Conservation (phyloP, 92 coral and sea anemone genomes). For the Phymanthus crucifer region DNA sequence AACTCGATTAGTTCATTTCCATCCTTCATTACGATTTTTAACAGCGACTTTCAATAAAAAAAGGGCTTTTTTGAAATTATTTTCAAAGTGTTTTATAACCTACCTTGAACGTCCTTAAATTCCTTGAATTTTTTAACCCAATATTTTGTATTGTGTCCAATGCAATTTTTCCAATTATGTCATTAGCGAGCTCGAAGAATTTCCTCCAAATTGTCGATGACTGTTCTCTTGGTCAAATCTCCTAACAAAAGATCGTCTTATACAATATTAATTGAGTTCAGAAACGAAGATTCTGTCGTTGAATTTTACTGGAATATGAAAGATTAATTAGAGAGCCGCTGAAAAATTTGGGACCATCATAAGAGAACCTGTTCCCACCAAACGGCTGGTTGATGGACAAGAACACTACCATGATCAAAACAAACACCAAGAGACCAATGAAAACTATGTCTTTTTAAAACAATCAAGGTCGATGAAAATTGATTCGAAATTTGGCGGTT, state of each 20-base stretch:
- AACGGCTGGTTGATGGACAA: conserved; percentile 31
- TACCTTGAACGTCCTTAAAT: background rate
- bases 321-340: conserved; percentile 54
- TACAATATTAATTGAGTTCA: conserved; percentile 32
- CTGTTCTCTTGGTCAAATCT: conserved; percentile 26
- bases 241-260: conserved; percentile 28
- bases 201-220: conserved; percentile 17
- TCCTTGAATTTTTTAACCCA: background rate
- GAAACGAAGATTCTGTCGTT: conserved; percentile 23
- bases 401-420: conserved; percentile 19
- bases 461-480: conserved; percentile 15
- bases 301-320: conserved; percentile 43
- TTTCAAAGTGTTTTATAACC: background rate
- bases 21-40: background rate
- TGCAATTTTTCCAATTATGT: conserved; percentile 17
- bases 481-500: background rate
- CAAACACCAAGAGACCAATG: conserved; percentile 32
- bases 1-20: background rate
- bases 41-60: conserved; percentile 8
- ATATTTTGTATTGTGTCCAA: conserved; percentile 1
- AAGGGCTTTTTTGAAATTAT: background rate
- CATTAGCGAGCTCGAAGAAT: conserved; percentile 28
- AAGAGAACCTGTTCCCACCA: conserved; percentile 65
- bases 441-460: background rate
- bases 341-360: conserved; percentile 52